phyloP scores from a whole-genome alignment of 2,113 vertebrate species.

The Dunckerocampus dactyliophorus region DNA sequence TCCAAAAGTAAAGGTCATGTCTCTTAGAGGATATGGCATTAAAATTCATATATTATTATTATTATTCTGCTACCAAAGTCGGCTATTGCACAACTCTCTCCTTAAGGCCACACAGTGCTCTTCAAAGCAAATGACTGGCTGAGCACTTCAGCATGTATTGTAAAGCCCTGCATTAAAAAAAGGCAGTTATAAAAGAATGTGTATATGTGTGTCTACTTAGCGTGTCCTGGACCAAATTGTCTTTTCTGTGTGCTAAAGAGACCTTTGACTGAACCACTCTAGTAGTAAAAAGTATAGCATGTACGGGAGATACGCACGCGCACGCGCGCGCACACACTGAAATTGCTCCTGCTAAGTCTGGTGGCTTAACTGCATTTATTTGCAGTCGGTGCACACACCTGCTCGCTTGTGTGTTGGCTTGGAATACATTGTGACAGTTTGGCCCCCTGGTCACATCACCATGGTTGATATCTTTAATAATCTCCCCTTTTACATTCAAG shows the following conservation, averaged over 20 bases:
- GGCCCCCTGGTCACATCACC: conserved; percentile 37
- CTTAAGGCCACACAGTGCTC: conserved; percentile 53
- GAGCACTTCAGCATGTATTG: conserved; percentile 52
- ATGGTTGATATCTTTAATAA: conserved; percentile 49
- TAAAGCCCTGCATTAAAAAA: conserved; percentile 35
- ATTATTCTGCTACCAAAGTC: conserved; percentile 47
- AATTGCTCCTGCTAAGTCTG: conserved; percentile 32
- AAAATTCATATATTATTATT: conserved; percentile 57
- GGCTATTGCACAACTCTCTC: conserved; percentile 37
- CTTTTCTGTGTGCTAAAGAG: conserved; percentile 35
- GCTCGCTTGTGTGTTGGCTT: conserved; percentile 38
- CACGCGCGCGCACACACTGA: conserved; percentile 12
- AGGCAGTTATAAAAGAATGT: conserved; percentile 6
- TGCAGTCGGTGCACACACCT: conserved; percentile 27
- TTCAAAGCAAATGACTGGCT: conserved; percentile 57
- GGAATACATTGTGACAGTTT: conserved; percentile 41
- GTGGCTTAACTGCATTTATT: conserved; percentile 43
- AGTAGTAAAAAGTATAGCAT: conserved; percentile 32
- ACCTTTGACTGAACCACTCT: conserved; percentile 23
- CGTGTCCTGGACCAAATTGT: conserved; percentile 22
- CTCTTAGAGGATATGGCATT: conserved; percentile 39
- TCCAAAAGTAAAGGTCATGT: conserved; percentile 38
- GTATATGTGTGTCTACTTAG: not conserved
- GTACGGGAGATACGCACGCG: not conserved
- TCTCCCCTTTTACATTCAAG: conserved; percentile 34